Conservation (phyloP, 2,797 vertebrate genomes). For the Craterocephalus amniculus region DNA sequence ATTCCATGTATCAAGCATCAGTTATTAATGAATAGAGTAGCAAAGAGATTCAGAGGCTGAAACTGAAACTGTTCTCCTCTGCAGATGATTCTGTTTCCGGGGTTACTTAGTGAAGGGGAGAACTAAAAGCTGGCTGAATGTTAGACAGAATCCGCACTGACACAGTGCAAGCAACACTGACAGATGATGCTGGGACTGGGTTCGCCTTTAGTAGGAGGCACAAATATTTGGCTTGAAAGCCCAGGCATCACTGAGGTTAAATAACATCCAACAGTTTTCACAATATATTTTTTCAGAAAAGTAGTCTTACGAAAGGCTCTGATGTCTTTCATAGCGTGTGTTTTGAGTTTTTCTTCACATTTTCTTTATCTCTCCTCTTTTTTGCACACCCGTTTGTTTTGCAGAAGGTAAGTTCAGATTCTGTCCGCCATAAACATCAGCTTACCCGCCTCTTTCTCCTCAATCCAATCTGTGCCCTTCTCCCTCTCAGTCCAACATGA, state of each 20-base stretch:
- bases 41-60: not conserved
- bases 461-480: constrained; percentile 15
- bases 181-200: not conserved
- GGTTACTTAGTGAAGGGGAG: not conserved
- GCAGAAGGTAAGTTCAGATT: constrained; percentile 95
- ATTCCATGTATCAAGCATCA: not conserved
- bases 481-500: constrained; percentile 40
- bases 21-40: not conserved
- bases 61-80: not conserved
- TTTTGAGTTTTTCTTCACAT: constrained; percentile 70
- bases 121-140: not conserved
- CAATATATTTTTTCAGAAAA: not conserved
- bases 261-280: not conserved
- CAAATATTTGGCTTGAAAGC: not conserved
- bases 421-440: constrained; percentile 50
- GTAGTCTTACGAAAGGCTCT: not conserved
- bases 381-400: constrained; percentile 88
- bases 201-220: not conserved
- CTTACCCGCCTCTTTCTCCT: constrained; percentile 23
- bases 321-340: constrained; percentile 30
- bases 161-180: not conserved
- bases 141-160: not conserved
- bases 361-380: constrained; percentile 84
- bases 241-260: not conserved
- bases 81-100: not conserved